These are phyloP conservation scores for Thera britannica DNA, from an alignment of 2,888 invertebrate genomes.

Conservation along the genomic window DNA sequence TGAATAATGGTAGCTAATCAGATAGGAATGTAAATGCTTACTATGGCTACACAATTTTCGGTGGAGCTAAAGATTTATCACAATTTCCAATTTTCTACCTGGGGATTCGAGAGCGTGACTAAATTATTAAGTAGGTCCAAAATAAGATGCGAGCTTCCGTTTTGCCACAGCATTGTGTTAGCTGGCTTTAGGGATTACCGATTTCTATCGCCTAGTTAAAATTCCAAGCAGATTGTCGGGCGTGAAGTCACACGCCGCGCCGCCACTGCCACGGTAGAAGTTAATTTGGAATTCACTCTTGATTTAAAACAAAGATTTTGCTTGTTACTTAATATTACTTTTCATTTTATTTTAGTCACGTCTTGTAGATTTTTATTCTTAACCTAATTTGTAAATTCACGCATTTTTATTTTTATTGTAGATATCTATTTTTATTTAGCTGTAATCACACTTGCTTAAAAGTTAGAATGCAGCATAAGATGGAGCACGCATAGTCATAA, in stretches of 20 bases:
- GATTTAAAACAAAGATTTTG: constrained; percentile 51
- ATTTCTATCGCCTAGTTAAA: constrained; percentile 79
- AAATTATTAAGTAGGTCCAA: constrained; percentile 77
- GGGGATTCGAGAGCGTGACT: constrained; percentile 75
- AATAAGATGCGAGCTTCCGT: constrained; percentile 78
- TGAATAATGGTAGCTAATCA: constrained; percentile 40
- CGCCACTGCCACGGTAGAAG: constrained; percentile 58
- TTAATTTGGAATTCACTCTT: constrained; percentile 73
- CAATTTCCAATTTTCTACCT: constrained; percentile 84
- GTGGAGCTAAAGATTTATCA: constrained; percentile 67
- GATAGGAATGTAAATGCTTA: constrained; percentile 50
- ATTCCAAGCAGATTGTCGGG: constrained; percentile 72
- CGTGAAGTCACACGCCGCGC: constrained; percentile 66
- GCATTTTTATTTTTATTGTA: no score
- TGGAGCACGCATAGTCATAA: no score
- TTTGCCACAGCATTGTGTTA: constrained; percentile 75
- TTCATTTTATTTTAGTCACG: not conserved
- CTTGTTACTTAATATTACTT: constrained; percentile 8
- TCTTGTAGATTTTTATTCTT: not conserved
- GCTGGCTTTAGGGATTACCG: constrained; percentile 72
- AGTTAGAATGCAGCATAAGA: no score
- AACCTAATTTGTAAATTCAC: not conserved
- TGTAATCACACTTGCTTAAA: no score
- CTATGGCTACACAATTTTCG: constrained; percentile 67
- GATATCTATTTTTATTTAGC: no score